These are phyloP conservation scores for Acrossocheilus fasciatus DNA, from an alignment of 2,797 vertebrate species.

Conservation along the genomic window DNA sequence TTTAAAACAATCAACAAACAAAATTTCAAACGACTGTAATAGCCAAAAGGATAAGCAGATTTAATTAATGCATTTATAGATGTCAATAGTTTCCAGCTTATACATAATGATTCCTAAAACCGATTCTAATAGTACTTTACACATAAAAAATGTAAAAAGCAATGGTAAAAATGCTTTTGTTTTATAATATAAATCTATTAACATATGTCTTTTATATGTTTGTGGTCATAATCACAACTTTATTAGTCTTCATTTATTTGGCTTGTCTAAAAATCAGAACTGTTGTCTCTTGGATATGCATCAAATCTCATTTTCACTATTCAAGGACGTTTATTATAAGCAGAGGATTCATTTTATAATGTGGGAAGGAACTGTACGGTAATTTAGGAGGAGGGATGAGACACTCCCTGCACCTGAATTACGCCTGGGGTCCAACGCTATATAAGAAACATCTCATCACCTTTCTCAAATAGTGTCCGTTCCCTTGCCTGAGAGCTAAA, in stretches of 20 bases:
- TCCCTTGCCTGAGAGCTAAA: conserved; percentile 59
- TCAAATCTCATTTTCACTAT: background rate
- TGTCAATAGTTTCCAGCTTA: background rate
- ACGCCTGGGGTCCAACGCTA: conserved; percentile 58
- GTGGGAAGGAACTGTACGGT: background rate
- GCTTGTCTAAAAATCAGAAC: conserved; percentile 1
- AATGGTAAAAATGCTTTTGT: background rate
- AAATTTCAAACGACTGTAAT: background rate
- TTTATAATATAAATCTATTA: background rate
- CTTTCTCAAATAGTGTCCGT: conserved; percentile 42
- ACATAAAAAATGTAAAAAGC: background rate
- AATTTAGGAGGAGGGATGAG: conserved; percentile 14
- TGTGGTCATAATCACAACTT: background rate
- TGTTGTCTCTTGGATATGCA: background rate
- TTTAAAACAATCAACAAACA: background rate
- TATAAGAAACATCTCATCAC: conserved; percentile 66
- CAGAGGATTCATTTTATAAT: background rate
- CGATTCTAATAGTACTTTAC: background rate
- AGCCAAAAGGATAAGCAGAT: background rate
- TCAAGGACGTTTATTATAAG: conserved; percentile 8
- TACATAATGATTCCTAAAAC: background rate
- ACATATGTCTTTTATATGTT: background rate
- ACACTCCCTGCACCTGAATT: conserved; percentile 42
- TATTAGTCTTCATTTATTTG: background rate
- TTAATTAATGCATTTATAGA: background rate